Percentiles rank a stretch among this genome's conserved stretches.
Evolutionary conservation across 2,888 invertebrate species (phyloP).

Genomic region (Zele albiditarsus): DNA sequence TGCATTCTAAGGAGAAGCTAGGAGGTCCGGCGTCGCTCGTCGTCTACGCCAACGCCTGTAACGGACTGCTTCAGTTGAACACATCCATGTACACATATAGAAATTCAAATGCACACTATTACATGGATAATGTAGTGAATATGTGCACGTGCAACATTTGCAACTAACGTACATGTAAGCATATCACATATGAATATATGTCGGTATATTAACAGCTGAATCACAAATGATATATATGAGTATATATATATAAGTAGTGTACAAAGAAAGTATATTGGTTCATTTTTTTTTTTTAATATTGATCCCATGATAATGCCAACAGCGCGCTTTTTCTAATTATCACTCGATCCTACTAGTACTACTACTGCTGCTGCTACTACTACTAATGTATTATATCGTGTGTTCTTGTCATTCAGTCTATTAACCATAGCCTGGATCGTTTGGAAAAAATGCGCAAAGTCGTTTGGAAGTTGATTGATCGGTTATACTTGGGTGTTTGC

Average conservation of each 20-base stretch:
- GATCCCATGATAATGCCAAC: not conserved
- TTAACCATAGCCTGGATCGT: conserved; percentile 49
- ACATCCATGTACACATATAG: not conserved
- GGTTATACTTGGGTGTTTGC: conserved; percentile 70
- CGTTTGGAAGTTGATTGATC: conserved; percentile 65
- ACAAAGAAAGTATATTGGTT: not conserved
- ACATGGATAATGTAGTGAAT: not conserved
- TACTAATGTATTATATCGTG: conserved; percentile 33
- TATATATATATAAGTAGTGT: not conserved
- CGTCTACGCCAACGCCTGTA: conserved; percentile 57
- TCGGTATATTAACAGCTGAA: conserved; percentile 62
- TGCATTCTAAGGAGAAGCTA: conserved; percentile 57
- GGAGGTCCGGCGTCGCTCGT: conserved; percentile 43
- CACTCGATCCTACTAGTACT: not conserved
- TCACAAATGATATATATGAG: conserved; percentile 49
- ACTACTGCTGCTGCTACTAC: not conserved
- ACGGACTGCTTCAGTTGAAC: conserved; percentile 46
- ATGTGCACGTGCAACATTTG: conserved; percentile 20
- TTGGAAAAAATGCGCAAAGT: conserved; percentile 52
- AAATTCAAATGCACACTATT: not conserved
- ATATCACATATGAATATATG: not conserved
- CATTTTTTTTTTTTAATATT: not conserved
- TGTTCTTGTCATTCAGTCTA: conserved; percentile 52
- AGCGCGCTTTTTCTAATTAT: not conserved
- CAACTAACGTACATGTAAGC: conserved; percentile 20